phyloP scores from a whole-genome alignment of 2,888 invertebrate genomes.

The Lycocerus yunnanus region DNA sequence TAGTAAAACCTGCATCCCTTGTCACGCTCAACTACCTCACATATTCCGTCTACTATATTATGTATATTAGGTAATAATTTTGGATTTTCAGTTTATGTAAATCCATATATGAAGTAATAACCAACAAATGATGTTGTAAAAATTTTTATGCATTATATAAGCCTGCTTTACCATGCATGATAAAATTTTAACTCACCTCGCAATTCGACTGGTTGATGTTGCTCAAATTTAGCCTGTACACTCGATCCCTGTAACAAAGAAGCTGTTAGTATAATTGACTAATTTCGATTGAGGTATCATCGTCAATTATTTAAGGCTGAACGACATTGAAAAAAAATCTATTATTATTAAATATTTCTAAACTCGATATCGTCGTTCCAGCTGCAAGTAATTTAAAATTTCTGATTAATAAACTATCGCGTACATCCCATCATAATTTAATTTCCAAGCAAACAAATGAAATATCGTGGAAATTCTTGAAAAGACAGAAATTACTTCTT shows the following conservation, averaged over 20 bases:
- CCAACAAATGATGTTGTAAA: constrained; percentile 39
- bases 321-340: too few relatives aligned
- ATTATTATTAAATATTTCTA: too few relatives aligned
- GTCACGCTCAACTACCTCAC: constrained; percentile 39
- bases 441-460: too few relatives aligned
- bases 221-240: constrained; percentile 80
- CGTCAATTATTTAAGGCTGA: too few relatives aligned
- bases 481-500: too few relatives aligned
- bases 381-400: too few relatives aligned
- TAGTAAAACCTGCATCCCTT: constrained; percentile 39
- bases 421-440: too few relatives aligned
- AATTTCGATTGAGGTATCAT: too few relatives aligned
- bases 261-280: neutral
- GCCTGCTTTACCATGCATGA: constrained; percentile 20
- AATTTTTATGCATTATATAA: constrained; percentile 31
- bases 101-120: constrained; percentile 35
- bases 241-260: constrained; percentile 72
- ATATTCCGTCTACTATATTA: constrained; percentile 24
- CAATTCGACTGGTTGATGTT: constrained; percentile 85
- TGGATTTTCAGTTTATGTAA: constrained; percentile 26
- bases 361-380: too few relatives aligned
- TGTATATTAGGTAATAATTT: constrained; percentile 32
- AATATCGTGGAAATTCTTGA: too few relatives aligned
- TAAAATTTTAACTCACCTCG: constrained; percentile 65
- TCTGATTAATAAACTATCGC: too few relatives aligned